These are phyloP conservation scores for Berghia stephanieae DNA, from an alignment of 1,140 invertebrate species.

Conservation along the genomic window DNA sequence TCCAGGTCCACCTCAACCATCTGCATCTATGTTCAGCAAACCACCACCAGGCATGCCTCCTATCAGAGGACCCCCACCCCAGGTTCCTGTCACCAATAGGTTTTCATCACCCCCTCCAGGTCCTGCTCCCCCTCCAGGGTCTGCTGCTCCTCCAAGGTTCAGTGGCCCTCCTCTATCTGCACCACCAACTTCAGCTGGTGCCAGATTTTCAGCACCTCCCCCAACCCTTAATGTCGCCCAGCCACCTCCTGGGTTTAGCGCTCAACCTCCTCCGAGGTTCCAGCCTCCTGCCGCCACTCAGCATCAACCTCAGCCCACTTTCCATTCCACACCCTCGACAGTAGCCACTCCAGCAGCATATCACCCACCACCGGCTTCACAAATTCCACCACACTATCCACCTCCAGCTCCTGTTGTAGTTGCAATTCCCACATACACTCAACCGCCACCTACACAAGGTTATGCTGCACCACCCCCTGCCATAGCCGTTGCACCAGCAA, in stretches of 20 bases:
- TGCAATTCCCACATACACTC: background rate
- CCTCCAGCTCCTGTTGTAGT: too few relatives aligned
- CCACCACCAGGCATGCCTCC: too few relatives aligned
- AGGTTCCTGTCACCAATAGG: too few relatives aligned
- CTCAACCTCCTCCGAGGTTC: background rate
- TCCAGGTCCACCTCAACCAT: background rate
- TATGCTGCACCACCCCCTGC: background rate
- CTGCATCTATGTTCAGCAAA: background rate
- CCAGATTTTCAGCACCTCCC: too few relatives aligned
- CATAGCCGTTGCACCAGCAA: too few relatives aligned
- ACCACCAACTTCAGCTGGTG: background rate
- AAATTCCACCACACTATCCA: too few relatives aligned
- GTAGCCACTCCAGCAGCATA: background rate
- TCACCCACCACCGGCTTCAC: slow-evolving; percentile 3
- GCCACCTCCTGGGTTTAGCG: too few relatives aligned
- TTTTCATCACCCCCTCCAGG: background rate
- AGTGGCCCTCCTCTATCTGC: background rate
- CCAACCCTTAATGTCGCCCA: too few relatives aligned
- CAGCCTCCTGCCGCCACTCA: background rate
- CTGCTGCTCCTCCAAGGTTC: background rate
- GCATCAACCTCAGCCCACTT: too few relatives aligned
- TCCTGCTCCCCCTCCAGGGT: background rate
- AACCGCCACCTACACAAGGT: background rate
- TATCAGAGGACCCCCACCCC: too few relatives aligned
- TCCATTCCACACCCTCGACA: too few relatives aligned